Evolutionary conservation across 2,113 vertebrate species (phyloP).

Genomic region (Circaetus cinerascens): DNA sequence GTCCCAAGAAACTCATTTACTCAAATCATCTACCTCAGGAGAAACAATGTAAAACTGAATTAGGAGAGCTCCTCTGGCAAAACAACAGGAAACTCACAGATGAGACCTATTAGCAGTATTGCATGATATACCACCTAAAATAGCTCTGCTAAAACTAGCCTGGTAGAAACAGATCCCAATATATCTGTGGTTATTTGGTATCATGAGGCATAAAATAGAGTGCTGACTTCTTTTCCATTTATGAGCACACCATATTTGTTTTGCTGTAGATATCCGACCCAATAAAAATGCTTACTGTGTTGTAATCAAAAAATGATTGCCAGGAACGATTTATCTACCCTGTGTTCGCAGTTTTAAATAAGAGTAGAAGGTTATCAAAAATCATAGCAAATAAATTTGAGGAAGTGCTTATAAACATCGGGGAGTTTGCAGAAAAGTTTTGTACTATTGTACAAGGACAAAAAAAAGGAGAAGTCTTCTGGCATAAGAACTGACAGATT

Average conservation of each 20-base stretch:
- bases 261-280: background rate
- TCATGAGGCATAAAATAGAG: background rate
- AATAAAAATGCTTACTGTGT: background rate
- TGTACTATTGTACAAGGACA: background rate
- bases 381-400: background rate
- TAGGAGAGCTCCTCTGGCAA: background rate
- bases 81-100: background rate
- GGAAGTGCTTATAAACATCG: slow-evolving; percentile 33
- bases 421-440: background rate
- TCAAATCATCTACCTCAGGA: background rate
- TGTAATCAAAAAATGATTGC: background rate
- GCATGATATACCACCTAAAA: background rate
- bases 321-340: background rate
- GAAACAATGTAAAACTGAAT: background rate
- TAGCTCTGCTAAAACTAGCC: background rate
- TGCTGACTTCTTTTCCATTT: background rate
- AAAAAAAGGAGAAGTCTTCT: background rate
- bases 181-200: background rate
- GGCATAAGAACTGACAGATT: slow-evolving; percentile 37
- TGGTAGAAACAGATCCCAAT: background rate
- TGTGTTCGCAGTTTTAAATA: background rate
- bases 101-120: background rate
- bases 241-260: background rate
- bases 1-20: background rate
- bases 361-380: background rate